Base-by-base conservation (phyloP, 1,140 invertebrate genomes). In the Dinoponera quadriceps region DNA sequence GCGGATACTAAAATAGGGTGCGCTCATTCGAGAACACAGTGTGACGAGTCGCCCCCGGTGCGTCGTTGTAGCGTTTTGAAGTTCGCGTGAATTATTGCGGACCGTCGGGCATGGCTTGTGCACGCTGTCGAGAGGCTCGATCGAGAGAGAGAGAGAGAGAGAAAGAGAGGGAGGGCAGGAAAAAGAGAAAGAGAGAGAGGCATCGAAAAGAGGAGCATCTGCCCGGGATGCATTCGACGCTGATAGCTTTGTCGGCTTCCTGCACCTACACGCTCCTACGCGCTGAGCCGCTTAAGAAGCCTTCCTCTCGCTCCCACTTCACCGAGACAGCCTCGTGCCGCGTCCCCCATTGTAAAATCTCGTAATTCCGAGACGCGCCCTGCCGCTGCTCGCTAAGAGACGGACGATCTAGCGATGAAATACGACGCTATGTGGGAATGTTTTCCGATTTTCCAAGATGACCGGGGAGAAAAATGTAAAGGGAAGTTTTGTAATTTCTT, bases 211-310 rank as follows among this genome's bases (percentile, higher is more conserved):
- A 87, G 85, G 44, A 88, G 84, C 87, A 88, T 88, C 86, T 80
- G 83, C 57, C 38, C 27, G 83, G 84, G 84, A 88, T 88, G 84
- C 86, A 83, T 88, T 88, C 83, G 86, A 29, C 20, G 83, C 78
- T 90, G 88, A 90, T 90, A 90, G 89, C 89, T 90, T 90, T 90
- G 89, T 90, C 89, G 89, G 89, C 83, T 87, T 90, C 80, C 85
- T 86, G 86, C 86, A 74, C 77, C 75, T 87, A 87, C 75, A 82
- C 88, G 83, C 85, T 85, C 55, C 74, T 89, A 89, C 86, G 85
- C 88, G 77, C 55, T 87, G 74, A 89, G 83, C 88, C 88, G 86
- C 86, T 89, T 87, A 90, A 90, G 89, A 88, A 89, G 81, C 86
- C 87, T 87, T 69, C 85, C 84, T 77, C 62, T 80, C 72, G 13